Evolutionary conservation across 2,888 invertebrate genomes (phyloP), one percentile per base, ranked within the genome.

Genomic region (Xestobium rufovillosum): DNA sequence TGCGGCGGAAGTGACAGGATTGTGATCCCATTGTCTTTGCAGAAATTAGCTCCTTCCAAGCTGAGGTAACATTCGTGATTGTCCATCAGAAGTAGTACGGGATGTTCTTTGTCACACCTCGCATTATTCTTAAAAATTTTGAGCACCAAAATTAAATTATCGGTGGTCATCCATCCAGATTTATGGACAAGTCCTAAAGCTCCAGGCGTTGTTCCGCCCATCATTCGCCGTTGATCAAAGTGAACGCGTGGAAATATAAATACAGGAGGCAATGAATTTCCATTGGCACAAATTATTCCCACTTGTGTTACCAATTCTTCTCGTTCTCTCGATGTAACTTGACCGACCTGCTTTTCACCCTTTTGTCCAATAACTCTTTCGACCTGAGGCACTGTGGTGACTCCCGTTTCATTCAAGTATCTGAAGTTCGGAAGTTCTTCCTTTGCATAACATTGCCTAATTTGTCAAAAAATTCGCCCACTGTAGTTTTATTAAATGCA

Each of bases 1-100:
- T 56, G 53, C 3, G 53, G 56, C 11, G 55, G 54, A 38, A 59
- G 48, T 2, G 55, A 49, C 11, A 56, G 33, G 34, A 57, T 36
- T 11, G 51, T 39, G 26, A 60, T 47, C 3, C 55, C 55, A 42
- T 53, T 48, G 17, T 47, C 50, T 43, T 49, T 53, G 23, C 48
- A 51, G 44, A 44, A 42, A 42, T 49, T 31, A 23, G 49, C 34
- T 28, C 27, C 43, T 27, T 34, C 34, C 3, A 50, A 14, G 9
- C 37, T 34, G n/a, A 43, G 23, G 26, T 48, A 47, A 11, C 36
- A 41, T n/a, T 47, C 41, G 27, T 43, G 49, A 36, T 49, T 51
- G 30, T 49, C 51, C 33, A 49, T 27, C 16, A 51, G 27, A 8
- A 53, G 34, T 10, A 52, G 13, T n/a, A 44, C 36, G 15, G 32